phyloP scores from a whole-genome alignment of 2,113 vertebrate genomes.

The Aegotheles bennettii region DNA sequence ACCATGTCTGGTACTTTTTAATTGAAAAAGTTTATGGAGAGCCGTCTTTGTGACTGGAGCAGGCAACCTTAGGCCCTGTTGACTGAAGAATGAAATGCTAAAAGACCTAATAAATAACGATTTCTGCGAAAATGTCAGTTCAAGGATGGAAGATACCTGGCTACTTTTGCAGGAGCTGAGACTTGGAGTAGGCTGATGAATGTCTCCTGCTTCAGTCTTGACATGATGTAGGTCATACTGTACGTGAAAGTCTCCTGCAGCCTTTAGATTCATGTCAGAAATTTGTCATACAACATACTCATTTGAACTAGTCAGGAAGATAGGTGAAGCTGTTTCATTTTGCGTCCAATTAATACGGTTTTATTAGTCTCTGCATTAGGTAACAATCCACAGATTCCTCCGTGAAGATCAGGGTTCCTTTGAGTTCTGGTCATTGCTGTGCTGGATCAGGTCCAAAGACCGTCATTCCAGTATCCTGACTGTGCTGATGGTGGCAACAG shows the following conservation, averaged over 20 bases:
- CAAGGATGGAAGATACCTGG: neutral
- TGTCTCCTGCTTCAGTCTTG: neutral
- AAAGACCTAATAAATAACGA: constrained; percentile 44
- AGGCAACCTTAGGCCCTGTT: constrained; percentile 41
- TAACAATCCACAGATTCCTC: neutral
- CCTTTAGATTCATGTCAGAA: neutral
- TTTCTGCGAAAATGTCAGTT: constrained; percentile 2
- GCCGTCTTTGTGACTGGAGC: constrained; percentile 54
- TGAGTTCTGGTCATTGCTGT: neutral
- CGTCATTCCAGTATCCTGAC: neutral
- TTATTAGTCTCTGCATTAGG: neutral
- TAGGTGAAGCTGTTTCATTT: neutral
- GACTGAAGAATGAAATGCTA: constrained; percentile 39
- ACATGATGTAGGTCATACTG: neutral
- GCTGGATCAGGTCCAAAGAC: neutral
- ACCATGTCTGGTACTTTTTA: constrained; percentile 70
- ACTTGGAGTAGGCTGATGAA: neutral
- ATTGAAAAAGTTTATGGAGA: constrained; percentile 68
- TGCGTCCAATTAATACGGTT: neutral
- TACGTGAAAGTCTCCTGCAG: neutral
- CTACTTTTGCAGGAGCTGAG: neutral
- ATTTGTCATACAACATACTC: neutral
- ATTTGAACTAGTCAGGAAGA: neutral
- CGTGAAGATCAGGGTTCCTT: neutral
- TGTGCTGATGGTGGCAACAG: constrained; percentile 16